These are phyloP conservation scores for Mormyrus hasselquistii DNA, from an alignment of 2,797 vertebrate species.

Conservation along the genomic window DNA sequence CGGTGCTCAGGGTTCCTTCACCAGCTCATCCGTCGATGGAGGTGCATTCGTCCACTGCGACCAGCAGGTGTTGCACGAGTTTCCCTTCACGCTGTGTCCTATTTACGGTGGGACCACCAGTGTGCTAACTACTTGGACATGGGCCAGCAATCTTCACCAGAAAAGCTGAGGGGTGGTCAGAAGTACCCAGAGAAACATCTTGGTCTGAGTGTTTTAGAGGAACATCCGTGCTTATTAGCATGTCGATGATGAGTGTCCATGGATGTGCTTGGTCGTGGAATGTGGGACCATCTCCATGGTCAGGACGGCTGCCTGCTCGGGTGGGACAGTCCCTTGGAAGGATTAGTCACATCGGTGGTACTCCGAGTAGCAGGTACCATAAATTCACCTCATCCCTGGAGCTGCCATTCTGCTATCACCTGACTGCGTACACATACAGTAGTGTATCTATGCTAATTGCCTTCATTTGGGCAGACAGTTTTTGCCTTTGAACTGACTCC, in stretches of 20 bases:
- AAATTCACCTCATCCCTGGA: not conserved
- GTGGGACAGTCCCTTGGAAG: not conserved
- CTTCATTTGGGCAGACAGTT: not conserved
- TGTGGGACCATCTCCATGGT: not conserved
- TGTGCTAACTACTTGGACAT: not conserved
- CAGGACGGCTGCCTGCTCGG: not conserved
- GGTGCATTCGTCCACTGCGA: not conserved
- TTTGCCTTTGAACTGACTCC: not conserved
- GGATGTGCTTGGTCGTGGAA: not conserved
- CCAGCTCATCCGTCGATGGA: not conserved
- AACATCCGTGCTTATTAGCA: not conserved
- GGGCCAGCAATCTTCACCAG: not conserved
- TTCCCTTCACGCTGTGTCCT: not conserved
- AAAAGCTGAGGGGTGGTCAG: not conserved
- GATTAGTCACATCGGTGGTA: not conserved
- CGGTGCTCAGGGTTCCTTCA: not conserved
- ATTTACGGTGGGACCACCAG: not conserved
- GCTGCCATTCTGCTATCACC: not conserved
- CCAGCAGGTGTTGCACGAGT: not conserved
- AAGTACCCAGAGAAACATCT: not conserved
- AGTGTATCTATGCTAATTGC: not conserved
- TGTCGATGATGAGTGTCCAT: not conserved
- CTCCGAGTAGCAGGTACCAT: not conserved
- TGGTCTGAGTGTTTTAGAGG: not conserved
- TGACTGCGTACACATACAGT: not conserved